A percentile compares a stretch with the other conserved stretches of the same genome.
These are phyloP conservation scores for Pyrochroa serraticornis DNA, from an alignment of 2,888 invertebrate genomes.

Conservation along the genomic window DNA sequence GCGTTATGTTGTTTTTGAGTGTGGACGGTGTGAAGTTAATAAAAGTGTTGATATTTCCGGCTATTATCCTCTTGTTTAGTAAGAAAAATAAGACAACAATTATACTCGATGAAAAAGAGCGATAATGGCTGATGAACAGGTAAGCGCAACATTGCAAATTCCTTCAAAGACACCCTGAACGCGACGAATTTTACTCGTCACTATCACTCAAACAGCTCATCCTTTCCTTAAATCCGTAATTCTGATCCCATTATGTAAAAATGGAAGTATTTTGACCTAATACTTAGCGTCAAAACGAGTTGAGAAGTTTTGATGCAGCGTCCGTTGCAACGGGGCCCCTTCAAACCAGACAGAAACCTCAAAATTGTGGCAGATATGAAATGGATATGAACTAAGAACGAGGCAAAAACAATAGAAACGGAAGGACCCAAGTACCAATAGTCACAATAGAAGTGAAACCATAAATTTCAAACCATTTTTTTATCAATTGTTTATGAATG, in stretches of 20 bases:
- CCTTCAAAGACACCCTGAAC: slow-evolving; percentile 9
- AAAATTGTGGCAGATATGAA: no score
- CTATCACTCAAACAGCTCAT: not conserved
- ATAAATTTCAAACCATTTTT: no score
- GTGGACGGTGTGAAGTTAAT: slow-evolving; percentile 21
- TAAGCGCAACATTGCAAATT: slow-evolving; percentile 55
- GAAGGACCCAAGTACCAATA: not conserved
- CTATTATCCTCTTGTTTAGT: slow-evolving; percentile 7
- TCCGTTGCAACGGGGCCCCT: no score
- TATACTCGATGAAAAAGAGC: slow-evolving; percentile 57
- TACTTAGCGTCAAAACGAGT: no score
- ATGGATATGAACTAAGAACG: no score
- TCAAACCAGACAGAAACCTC: no score
- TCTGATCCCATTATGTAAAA: no score
- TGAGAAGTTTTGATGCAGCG: no score
- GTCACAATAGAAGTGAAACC: not conserved
- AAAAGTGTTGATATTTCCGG: slow-evolving; percentile 18
- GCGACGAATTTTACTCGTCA: not conserved
- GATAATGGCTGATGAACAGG: slow-evolving; percentile 82
- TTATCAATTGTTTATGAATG: not conserved
- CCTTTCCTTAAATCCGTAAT: not conserved
- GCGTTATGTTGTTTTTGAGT: slow-evolving; percentile 45
- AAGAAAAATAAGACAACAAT: slow-evolving; percentile 21
- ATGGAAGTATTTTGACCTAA: no score
- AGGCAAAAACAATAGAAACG: no score